Evolutionary conservation across 2,113 vertebrate species (phyloP).

Genomic region (Scytalopus superciliaris): DNA sequence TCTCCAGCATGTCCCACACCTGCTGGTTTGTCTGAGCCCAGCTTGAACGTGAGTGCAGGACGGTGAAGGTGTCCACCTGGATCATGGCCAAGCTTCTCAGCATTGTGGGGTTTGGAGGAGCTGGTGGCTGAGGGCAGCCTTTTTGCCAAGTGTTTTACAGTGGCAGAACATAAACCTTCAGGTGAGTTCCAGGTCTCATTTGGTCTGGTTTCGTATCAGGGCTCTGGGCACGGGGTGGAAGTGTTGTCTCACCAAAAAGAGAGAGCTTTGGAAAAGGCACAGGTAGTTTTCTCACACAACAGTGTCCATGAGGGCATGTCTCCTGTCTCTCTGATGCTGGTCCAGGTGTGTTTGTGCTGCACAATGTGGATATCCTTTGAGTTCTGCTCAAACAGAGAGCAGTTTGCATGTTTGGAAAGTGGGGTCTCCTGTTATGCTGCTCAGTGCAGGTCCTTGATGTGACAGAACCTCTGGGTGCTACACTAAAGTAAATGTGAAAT

Average conservation of each 20-base stretch:
- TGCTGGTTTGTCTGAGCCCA: conserved; percentile 10
- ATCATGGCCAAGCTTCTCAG: neutral
- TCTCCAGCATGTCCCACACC: neutral
- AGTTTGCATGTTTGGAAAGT: neutral
- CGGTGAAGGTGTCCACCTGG: neutral
- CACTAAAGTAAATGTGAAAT: neutral
- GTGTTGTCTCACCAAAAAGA: neutral
- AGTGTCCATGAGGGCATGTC: fast-evolving
- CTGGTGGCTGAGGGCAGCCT: neutral
- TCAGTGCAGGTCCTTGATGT: neutral
- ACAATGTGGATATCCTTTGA: fast-evolving
- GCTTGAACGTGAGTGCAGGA: neutral
- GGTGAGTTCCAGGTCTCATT: neutral
- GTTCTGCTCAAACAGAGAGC: neutral
- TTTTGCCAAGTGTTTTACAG: neutral
- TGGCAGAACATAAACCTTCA: neutral
- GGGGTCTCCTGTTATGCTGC: fast-evolving
- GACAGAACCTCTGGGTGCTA: neutral
- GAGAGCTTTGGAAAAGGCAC: neutral
- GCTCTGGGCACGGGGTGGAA: fast-evolving
- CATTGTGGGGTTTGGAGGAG: neutral
- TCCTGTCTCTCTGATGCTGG: neutral
- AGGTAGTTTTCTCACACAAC: neutral
- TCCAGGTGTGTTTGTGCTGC: neutral
- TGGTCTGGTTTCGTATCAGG: neutral